These are phyloP conservation scores for Apomyelois bistriatella DNA, from an alignment of 2,888 invertebrate species.

Conservation along the genomic window DNA sequence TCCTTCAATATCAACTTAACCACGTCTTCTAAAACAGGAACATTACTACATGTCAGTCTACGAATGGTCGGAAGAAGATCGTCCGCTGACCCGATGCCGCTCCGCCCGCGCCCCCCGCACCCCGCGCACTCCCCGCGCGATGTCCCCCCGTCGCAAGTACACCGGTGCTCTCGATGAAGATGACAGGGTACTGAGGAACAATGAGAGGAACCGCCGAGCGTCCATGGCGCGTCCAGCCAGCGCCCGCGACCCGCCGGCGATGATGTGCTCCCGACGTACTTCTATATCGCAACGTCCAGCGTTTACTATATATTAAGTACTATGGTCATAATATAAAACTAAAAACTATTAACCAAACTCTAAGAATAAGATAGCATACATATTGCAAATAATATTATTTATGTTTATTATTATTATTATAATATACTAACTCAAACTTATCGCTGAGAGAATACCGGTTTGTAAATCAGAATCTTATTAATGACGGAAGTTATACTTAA, in stretches of 20 bases:
- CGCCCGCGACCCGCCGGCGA: slow-evolving; percentile 55
- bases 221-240: slow-evolving; percentile 52
- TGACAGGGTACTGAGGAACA: slow-evolving; percentile 51
- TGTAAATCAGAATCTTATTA: too few relatives aligned
- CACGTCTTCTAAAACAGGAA: slow-evolving; percentile 41
- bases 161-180: slow-evolving; percentile 32
- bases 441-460: too few relatives aligned
- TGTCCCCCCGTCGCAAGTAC: slow-evolving; percentile 45
- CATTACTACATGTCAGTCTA: slow-evolving; percentile 56
- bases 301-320: slow-evolving; percentile 60
- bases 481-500: too few relatives aligned
- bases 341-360: too few relatives aligned
- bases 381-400: too few relatives aligned
- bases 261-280: slow-evolving; percentile 53
- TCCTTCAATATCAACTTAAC: background rate
- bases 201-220: slow-evolving; percentile 53
- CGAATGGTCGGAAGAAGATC: slow-evolving; percentile 58
- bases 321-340: background rate
- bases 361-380: too few relatives aligned
- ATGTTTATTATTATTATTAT: too few relatives aligned
- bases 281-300: slow-evolving; percentile 67
- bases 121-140: slow-evolving; percentile 46
- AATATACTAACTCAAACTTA: too few relatives aligned
- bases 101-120: slow-evolving; percentile 55
- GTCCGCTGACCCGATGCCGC: slow-evolving; percentile 58